Evolutionary conservation across 2,797 vertebrate genomes (phyloP), one percentile per base, ranked within the genome.

Genomic region (Brachymystax lenok): DNA sequence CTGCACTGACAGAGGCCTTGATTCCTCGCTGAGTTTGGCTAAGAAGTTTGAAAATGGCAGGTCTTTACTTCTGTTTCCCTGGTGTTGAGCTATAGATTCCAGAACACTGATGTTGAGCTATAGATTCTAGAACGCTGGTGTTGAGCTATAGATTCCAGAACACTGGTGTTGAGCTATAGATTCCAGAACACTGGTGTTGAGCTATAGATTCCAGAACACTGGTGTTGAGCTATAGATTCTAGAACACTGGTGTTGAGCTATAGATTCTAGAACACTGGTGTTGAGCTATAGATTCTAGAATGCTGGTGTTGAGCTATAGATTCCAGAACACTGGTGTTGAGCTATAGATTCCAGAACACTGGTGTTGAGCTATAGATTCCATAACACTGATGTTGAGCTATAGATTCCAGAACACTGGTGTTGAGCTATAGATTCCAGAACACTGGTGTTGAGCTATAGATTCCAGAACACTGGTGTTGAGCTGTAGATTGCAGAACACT

Each of bases 141-240:
- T 81, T 46, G 12, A 78, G 76, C 69, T 6, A 0, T 59, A 40
- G 7, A 40, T 40, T 40, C 8, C 10, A 40, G 35, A 40, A 89
- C 85, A 86, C 85, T 80, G 83, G 80, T 85, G 78, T 82, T 46
- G 8, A 78, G 77, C 69, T 46, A 46, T 46, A 46, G 0, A 46
- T 46, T 56, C 68, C 67, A 82, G 40, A 12, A 46, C 2, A 84
- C 82, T 88, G n/a, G 3, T 24, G 3, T 68, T 28, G 84, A 78
- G 75, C 69, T 1, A 0, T 54, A 52, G 0, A 12, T 52, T 59
- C 50, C 59, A 82, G 40, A 3, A 46, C 2, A 84, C 80, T 88
- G n/a, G 10, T 24, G 3, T 68, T 28, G 84, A 74, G 33, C 5
- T 33, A 0, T 33, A 85, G 87, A 89, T 84, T 89, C 83, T 79